These are phyloP conservation scores for Oreochromis aureus DNA, from an alignment of 2,113 vertebrate species.

Conservation along the genomic window DNA sequence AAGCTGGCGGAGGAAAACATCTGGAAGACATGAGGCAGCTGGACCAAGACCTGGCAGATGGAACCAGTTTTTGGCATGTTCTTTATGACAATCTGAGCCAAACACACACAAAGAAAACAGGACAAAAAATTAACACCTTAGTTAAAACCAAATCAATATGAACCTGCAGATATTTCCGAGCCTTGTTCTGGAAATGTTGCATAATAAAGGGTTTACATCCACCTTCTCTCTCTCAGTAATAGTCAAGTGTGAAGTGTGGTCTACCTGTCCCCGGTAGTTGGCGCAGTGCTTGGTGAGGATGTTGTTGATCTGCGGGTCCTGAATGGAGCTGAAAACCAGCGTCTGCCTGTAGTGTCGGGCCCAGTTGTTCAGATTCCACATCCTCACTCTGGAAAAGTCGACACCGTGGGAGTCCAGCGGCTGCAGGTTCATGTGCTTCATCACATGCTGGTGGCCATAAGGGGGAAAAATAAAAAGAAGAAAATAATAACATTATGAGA, in stretches of 20 bases:
- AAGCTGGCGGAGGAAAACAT: constrained; percentile 78
- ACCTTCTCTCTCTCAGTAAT: not conserved
- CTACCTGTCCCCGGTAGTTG: constrained; percentile 88
- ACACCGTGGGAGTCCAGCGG: constrained; percentile 89
- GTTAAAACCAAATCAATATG: not conserved
- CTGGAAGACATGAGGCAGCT: constrained; percentile 94
- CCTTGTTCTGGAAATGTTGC: too few species aligned
- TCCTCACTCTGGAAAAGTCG: constrained; percentile 92
- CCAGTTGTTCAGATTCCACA: constrained; percentile 92
- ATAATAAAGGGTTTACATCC: not conserved
- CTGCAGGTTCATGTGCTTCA: constrained; percentile 90
- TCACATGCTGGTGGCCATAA: constrained; percentile 76
- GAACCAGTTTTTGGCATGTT: constrained; percentile 79
- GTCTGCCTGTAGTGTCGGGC: constrained; percentile 88
- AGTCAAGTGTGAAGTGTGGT: not conserved
- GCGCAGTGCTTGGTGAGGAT: constrained; percentile 85
- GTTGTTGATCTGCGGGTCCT: constrained; percentile 89
- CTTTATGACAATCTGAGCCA: constrained; percentile 77
- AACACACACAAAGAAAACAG: not conserved
- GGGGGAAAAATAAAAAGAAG: not conserved
- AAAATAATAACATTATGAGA: not conserved
- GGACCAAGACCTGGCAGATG: constrained; percentile 87
- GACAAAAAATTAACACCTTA: not conserved
- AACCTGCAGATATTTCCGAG: fast-evolving
- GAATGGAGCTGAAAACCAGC: constrained; percentile 85